Conservation (phyloP, 1,140 invertebrate species). For the Drosophila parvula region DNA sequence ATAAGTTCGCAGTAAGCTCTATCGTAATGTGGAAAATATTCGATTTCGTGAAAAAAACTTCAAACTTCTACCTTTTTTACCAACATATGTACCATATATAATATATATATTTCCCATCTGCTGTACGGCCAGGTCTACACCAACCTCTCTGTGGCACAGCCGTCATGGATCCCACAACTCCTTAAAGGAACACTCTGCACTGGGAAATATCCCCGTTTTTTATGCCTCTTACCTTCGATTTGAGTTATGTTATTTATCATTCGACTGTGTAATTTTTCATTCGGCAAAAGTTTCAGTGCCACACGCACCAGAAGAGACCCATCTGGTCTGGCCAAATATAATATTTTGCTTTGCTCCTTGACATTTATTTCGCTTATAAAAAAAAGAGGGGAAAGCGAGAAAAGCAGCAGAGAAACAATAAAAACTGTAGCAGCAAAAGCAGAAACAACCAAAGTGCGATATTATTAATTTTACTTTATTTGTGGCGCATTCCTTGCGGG, state of each 20-base stretch:
- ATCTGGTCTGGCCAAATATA: slow-evolving; percentile 2
- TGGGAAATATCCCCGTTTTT: slow-evolving; percentile 19
- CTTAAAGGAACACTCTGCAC: slow-evolving; percentile 7
- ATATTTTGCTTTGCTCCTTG: slow-evolving; percentile 53
- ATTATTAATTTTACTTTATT: slow-evolving; percentile 72
- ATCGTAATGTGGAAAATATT: no score
- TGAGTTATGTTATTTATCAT: slow-evolving; percentile 77
- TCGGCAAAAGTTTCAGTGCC: slow-evolving; percentile 55
- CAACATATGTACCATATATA: no score
- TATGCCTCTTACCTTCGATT: slow-evolving; percentile 34
- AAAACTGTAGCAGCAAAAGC: slow-evolving; percentile 52
- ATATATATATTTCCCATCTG: background rate
- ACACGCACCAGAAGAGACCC: slow-evolving; percentile 41
- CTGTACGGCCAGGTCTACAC: background rate
- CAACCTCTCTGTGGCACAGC: slow-evolving; percentile 6
- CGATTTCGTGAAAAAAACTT: no score
- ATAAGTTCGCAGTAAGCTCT: no score
- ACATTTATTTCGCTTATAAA: slow-evolving; percentile 50
- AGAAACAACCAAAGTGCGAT: slow-evolving; percentile 55
- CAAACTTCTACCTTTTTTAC: no score
- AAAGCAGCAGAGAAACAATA: slow-evolving; percentile 38
- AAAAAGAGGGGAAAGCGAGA: slow-evolving; percentile 17
- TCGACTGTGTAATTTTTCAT: slow-evolving; percentile 72
- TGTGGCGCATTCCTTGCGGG: slow-evolving; percentile 53
- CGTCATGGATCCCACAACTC: slow-evolving; percentile 32